phyloP scores from a whole-genome alignment of 2,797 vertebrate species.

The Labeo calbasu region DNA sequence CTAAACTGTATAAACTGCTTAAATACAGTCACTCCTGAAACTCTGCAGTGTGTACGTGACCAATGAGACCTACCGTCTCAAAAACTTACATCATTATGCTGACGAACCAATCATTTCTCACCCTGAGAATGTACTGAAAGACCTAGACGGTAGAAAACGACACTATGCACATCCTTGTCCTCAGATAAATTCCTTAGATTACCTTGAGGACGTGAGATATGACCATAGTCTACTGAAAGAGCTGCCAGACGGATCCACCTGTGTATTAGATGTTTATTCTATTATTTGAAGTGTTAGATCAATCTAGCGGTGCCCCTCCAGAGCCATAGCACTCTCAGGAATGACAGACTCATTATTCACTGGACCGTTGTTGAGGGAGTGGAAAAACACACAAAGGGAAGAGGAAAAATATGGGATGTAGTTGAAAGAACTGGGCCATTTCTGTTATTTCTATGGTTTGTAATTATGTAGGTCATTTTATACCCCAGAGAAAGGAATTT shows the following conservation, averaged over 20 bases:
- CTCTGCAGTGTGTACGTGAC: too few species aligned
- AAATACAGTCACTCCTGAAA: background rate
- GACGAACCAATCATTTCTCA: background rate
- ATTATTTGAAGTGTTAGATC: constrained; percentile 84
- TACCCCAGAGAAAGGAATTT: constrained; percentile 76
- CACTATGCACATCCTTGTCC: constrained; percentile 41
- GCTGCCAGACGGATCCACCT: constrained; percentile 70
- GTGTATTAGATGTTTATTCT: constrained; percentile 93
- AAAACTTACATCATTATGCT: background rate
- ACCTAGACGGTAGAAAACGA: constrained; percentile 29
- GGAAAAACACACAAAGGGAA: constrained; percentile 39
- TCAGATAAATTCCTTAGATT: constrained; percentile 69
- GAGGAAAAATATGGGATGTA: constrained; percentile 19
- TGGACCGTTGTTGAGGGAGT: constrained; percentile 42
- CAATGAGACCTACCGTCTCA: background rate
- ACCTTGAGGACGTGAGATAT: constrained; percentile 77
- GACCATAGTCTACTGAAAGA: constrained; percentile 65
- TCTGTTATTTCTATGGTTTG: constrained; percentile 76
- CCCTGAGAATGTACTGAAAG: background rate
- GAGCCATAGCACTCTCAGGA: constrained; percentile 76
- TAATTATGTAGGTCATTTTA: constrained; percentile 79
- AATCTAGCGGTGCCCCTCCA: constrained; percentile 79
- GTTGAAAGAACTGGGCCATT: constrained; percentile 69
- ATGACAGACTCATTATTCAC: constrained; percentile 64
- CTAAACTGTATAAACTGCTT: background rate